A percentile compares a stretch with the other conserved stretches of the same genome.
These are phyloP conservation scores for Cabera pusaria DNA, from an alignment of 2,888 invertebrate genomes.

Conservation along the genomic window DNA sequence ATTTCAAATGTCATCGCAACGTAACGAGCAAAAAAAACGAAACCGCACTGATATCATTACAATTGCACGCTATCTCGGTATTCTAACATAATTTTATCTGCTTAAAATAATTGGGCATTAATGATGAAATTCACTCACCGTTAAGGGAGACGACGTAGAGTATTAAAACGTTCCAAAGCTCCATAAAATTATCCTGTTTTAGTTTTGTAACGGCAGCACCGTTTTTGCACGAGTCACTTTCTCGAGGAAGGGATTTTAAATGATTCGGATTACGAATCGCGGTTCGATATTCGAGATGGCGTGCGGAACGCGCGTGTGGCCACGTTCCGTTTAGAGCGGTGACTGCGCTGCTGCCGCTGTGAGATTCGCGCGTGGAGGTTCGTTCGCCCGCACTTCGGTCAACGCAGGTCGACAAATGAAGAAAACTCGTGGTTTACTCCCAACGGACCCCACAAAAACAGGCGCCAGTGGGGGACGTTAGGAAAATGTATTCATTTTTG, in stretches of 20 bases:
- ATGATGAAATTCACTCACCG: constrained; percentile 55
- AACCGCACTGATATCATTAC: constrained; percentile 39
- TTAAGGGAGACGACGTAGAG: constrained; percentile 52
- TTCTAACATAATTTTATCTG: constrained; percentile 15
- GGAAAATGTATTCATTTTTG: too few species aligned
- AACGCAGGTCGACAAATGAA: constrained; percentile 49
- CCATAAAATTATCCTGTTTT: constrained; percentile 49
- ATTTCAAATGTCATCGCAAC: constrained; percentile 46
- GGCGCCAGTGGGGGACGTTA: too few species aligned
- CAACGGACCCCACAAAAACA: too few species aligned
- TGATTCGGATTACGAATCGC: constrained; percentile 37
- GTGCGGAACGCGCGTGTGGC: constrained; percentile 53
- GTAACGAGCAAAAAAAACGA: constrained; percentile 43
- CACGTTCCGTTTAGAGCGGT: constrained; percentile 61
- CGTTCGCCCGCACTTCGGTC: constrained; percentile 67
- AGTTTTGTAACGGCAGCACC: constrained; percentile 53
- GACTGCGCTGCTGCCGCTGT: constrained; percentile 67
- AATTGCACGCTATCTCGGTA: constrained; percentile 40
- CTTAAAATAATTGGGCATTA: constrained; percentile 18
- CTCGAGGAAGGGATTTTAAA: constrained; percentile 41
- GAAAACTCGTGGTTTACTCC: too few species aligned
- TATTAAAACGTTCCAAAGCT: constrained; percentile 42
- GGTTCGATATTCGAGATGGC: constrained; percentile 39
- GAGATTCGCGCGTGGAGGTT: constrained; percentile 41
- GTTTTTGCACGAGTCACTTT: constrained; percentile 61